phyloP scores from a whole-genome alignment of 1,140 invertebrate species.

The Eurosta solidaginis region DNA sequence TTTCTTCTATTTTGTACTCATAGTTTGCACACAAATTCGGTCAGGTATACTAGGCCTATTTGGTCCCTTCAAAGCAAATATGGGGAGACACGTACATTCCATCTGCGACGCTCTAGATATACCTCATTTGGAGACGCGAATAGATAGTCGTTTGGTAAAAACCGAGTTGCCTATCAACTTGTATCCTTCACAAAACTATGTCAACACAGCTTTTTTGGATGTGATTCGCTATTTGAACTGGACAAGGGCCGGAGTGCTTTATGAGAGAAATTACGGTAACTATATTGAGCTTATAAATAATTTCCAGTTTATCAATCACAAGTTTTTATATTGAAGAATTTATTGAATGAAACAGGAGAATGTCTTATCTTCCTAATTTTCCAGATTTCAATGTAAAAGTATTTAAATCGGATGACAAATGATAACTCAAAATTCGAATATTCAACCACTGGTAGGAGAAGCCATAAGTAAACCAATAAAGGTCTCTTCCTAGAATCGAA shows the following conservation, averaged over 20 bases:
- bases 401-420: too few species aligned
- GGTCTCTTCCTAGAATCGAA: too few species aligned
- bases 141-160: conserved; percentile 58
- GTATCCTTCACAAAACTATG: conserved; percentile 80
- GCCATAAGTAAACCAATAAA: too few species aligned
- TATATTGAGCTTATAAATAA: background rate
- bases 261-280: conserved; percentile 64
- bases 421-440: too few species aligned
- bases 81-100: conserved; percentile 86
- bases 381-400: too few species aligned
- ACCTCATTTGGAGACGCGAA: conserved; percentile 49
- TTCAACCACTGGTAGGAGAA: too few species aligned
- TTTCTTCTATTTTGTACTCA: conserved; percentile 36
- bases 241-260: conserved; percentile 89
- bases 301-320: too few species aligned
- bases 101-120: conserved; percentile 76
- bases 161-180: conserved; percentile 86
- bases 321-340: too few species aligned
- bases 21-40: conserved; percentile 84
- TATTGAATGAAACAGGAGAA: too few species aligned
- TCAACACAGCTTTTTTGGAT: conserved; percentile 85
- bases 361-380: too few species aligned
- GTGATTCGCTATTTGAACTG: conserved; percentile 88
- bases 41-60: conserved; percentile 86
- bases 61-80: conserved; percentile 78